Evolutionary conservation across 35 echinoderm and acorn worm species (phyloP).

Genomic region (Apostichopus parvimensis): DNA sequence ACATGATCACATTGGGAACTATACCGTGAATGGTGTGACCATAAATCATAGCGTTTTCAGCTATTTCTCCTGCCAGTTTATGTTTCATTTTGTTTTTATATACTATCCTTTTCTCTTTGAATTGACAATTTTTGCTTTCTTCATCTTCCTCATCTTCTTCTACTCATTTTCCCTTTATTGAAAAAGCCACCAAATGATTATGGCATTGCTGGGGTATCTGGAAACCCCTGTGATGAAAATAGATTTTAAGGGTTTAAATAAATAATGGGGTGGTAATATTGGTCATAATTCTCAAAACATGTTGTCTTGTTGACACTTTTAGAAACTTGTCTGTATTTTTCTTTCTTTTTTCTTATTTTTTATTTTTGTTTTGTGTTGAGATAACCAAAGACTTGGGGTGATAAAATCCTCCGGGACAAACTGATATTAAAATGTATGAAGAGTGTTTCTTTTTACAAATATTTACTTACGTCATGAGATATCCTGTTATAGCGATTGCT

Average conservation of each 20-base stretch:
- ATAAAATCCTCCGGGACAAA: neutral
- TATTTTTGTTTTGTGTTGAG: neutral
- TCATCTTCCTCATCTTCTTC: neutral
- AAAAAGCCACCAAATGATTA: neutral
- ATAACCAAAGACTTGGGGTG: neutral
- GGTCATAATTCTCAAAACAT: no score
- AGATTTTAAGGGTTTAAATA: no score
- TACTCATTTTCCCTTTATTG: neutral
- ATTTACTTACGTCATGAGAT: no score
- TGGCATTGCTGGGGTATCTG: conserved; percentile 41
- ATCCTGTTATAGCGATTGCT: no score
- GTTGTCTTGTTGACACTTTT: no score
- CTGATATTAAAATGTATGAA: neutral
- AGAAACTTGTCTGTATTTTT: no score
- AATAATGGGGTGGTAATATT: no score
- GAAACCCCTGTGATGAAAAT: neutral
- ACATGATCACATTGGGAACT: neutral
- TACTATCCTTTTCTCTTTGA: neutral
- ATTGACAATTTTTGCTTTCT: neutral
- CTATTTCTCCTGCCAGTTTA: conserved; percentile 47
- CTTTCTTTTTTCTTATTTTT: no score
- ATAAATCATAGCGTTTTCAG: neutral
- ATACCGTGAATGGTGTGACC: neutral
- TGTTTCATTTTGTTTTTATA: conserved; percentile 12
- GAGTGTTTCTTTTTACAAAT: no score